These are phyloP conservation scores for Temnothorax ravouxi DNA, from an alignment of 2,888 invertebrate species.

Conservation along the genomic window DNA sequence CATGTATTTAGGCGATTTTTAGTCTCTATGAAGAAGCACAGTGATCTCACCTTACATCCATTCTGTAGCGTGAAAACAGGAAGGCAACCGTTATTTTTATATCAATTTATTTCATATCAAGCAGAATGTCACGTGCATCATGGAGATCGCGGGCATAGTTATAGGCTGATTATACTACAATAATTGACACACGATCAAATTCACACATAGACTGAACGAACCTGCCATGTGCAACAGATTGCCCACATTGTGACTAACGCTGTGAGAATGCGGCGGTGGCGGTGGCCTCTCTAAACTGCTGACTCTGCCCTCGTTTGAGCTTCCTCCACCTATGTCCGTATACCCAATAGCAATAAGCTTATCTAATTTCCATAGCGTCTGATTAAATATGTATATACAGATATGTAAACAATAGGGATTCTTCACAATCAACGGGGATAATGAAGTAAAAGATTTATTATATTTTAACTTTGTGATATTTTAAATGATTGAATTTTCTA, in stretches of 20 bases:
- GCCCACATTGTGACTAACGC: constrained; percentile 89
- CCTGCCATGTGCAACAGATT: constrained; percentile 95
- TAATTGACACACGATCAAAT: constrained; percentile 60
- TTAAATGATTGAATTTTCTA: not conserved
- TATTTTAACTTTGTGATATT: constrained; percentile 7
- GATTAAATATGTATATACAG: constrained; percentile 34
- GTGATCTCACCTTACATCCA: constrained; percentile 86
- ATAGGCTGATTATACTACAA: constrained; percentile 57
- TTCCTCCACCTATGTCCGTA: constrained; percentile 86
- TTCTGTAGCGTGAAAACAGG: constrained; percentile 83
- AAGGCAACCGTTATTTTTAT: constrained; percentile 69
- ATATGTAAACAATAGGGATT: constrained; percentile 28
- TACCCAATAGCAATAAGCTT: constrained; percentile 68
- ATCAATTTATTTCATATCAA: constrained; percentile 43
- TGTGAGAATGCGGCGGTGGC: constrained; percentile 90
- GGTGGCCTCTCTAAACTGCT: constrained; percentile 90
- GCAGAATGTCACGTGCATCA: constrained; percentile 69
- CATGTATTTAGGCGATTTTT: constrained; percentile 10
- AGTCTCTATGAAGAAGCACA: constrained; percentile 55
- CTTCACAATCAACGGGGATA: not conserved
- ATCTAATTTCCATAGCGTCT: constrained; percentile 12
- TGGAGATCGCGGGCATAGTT: constrained; percentile 57
- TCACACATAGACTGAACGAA: constrained; percentile 84
- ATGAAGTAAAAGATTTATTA: not conserved
- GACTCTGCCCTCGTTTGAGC: constrained; percentile 87